Evolutionary conservation across 2,888 invertebrate genomes (phyloP), one percentile per base, ranked within the genome.

Genomic region (Rhodophaea formosa): DNA sequence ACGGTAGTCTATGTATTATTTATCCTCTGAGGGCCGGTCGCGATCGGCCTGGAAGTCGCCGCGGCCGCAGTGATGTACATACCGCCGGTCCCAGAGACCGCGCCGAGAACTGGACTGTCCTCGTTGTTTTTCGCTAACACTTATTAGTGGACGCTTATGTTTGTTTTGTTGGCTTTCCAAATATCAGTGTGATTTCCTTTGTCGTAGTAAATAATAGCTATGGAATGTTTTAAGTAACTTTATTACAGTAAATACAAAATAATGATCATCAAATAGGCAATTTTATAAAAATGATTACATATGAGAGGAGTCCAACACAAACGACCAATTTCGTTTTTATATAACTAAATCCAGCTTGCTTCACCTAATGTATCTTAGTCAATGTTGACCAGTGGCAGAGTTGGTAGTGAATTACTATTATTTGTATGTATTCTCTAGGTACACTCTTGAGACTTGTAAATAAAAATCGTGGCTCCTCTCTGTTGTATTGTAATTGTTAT

Each of bases 101-200:
- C 70, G 68, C 68, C 69, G 64, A 39, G n/a, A 61, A 71, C 71
- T 74, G 80, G 76, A 83, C 77, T 71, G 72, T 73, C 75, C 72
- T 68, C 56, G 49, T 80, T 78, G 81, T 80, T 84, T 82, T 79
- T 78, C 75, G 85, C 84, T 85, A 80, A 86, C 86, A 82, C 81
- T 82, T 79, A 77, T 77, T 84, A 83, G 86, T 83, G 86, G 80
- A 86, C 75, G 88, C 88, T 88, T 87, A 75, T 76, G 86, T 87
- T 86, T 85, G 84, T 88, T 88, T 86, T 83, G 86, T 88, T 88
- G 84, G 86, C 88, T 89, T 88, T 84, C 84, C 69, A 88, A 88
- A 85, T 87, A 87, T 88, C 85, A 75, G 90, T 88, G 90, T 89
- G 89, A 81, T 86, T 88, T 86, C 76, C 75, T 86, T 87, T 83